A percentile compares a stretch with the other conserved stretches of the same genome.
These are phyloP conservation scores for Plestiodon gilberti DNA, from an alignment of 2,113 vertebrate genomes.

Conservation along the genomic window DNA sequence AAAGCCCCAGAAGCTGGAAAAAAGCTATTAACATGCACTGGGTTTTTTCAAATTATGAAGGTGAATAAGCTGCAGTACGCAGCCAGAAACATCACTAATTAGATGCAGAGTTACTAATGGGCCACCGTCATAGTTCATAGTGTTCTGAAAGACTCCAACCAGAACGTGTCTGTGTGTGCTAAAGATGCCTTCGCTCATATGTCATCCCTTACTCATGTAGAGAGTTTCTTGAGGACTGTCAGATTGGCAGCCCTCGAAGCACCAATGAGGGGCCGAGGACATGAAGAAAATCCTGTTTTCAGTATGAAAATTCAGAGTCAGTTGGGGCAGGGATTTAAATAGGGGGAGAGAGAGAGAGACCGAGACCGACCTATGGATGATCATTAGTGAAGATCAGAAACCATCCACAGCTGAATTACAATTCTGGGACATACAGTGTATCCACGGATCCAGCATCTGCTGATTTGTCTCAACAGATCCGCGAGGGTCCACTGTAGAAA, in stretches of 20 bases:
- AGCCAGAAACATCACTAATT: neutral
- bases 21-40: neutral
- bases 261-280: neutral
- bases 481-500: too few species aligned
- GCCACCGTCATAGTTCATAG: conserved; percentile 12
- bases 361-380: too few species aligned
- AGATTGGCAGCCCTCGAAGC: neutral
- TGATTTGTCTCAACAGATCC: too few species aligned
- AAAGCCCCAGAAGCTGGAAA: neutral
- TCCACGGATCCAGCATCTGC: too few species aligned
- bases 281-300: neutral
- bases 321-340: neutral
- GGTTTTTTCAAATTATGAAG: conserved; percentile 7
- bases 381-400: too few species aligned
- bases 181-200: neutral
- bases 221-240: neutral
- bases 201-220: neutral
- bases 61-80: neutral
- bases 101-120: neutral
- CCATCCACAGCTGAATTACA: too few species aligned
- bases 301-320: neutral
- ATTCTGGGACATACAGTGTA: too few species aligned
- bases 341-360: too few species aligned
- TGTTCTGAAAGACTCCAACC: neutral
- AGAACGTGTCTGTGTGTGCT: neutral